Base-by-base conservation (phyloP, 2,113 vertebrate genomes). In the Aplodontia rufa region DNA sequence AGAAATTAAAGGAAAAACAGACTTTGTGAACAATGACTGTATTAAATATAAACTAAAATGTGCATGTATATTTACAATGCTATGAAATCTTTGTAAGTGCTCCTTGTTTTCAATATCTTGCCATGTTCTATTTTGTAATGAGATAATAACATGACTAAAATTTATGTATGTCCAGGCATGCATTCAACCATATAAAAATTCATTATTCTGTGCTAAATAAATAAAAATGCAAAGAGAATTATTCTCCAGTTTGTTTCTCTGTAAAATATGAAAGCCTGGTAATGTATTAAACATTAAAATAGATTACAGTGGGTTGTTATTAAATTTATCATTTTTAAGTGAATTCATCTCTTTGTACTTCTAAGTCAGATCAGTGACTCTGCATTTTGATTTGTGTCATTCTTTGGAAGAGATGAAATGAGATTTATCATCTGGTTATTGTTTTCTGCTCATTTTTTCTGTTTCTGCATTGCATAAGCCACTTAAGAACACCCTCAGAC, bases 181-280 rank as follows among this genome's bases (percentile, higher is more conserved):
- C 62, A 35, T 58, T 93, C 45, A 91, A 32, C 8, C 35, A 87
- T 69, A 81, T 87, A 93, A 95, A 91, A 94, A 93, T 96, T 93
- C 66, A 97, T 96, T 95, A 87, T 94, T 94, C 90, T 93, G 84
- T 90, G 30, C 72, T 96, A 94, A 97, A 83, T 87, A 97, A 95
- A 94, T 94, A 94, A 96, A 96, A 96, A 82, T 94, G 53, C 42
- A 92, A 93, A 82, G 55, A 74, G 55, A 94, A 91, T 91, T 83
- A 89, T 96, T 88, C 62, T 94, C 49, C 10, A 75, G 88, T 92
- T 96, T 88, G 91, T 82, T 92, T 92, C 49, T 80, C 49, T 87
- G 35, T 86, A 89, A 96, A 94, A 58, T 96, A 95, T n/a, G 78
- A 96, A 93, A 95, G 64, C 35, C 35, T 71, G n/a, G 37, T 92